Evolutionary conservation across 2,888 invertebrate species (phyloP), one percentile per base, ranked within the genome.

Genomic region (Leptinotarsa rubiginosa): DNA sequence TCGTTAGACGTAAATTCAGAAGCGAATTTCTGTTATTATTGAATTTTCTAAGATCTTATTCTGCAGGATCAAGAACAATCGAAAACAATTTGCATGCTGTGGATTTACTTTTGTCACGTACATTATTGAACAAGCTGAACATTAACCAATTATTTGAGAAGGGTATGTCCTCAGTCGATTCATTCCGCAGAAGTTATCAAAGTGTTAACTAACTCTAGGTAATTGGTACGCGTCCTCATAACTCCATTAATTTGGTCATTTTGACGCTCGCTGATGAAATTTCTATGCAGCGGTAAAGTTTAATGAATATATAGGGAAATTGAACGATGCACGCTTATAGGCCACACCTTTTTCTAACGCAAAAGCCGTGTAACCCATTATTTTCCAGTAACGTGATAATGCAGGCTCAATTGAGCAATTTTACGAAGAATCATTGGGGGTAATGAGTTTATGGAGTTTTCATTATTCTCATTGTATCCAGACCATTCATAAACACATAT

Each of bases 281-380:
- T 41, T 31, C 62, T n/a, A 62, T 62, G 41, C 31, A n/a, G 31
- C n/a, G 62, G 41, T 18, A 10, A 41, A 31, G 41, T 13, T 15
- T 62, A 62, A 62, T 62, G 62, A 41, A 31, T 62, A n/a, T 41
- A 31, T 41, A 25, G 41, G 62, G 41, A n/a, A 62, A 62, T n/a
- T 62, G 7, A 62, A 13, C 4, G n/a, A 62, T 41, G 41, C 62
- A 41, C 41, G 62, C 62, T 15, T 62, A 25, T 22, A 16, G 4
- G 13, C 52, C 52, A 12, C 56, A 22, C 56, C 13, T 56, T 56
- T 56, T 56, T 22, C 56, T 22, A 22, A 22, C 22, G 56, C 56
- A 56, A 22, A 56, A 56, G 20, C 56, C 18, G 56, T 20, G 56
- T 12, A 22, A 22, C 56, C 20, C 12, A 22, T 22, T 52, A 20